Evolutionary conservation across 2,888 invertebrate genomes (phyloP).

Genomic region (Amaurobius ferox): DNA sequence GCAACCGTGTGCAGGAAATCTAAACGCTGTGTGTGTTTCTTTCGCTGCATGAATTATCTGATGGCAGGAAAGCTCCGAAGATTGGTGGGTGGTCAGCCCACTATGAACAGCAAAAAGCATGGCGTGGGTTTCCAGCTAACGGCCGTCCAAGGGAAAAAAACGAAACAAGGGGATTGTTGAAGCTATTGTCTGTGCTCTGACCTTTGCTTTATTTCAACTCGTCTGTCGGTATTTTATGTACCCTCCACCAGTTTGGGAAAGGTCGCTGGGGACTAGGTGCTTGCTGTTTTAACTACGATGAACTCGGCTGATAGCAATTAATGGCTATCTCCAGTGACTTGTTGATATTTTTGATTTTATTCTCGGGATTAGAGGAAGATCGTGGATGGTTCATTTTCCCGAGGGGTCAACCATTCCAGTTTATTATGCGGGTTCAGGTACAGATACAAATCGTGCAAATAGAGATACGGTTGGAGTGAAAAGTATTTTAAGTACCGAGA

Average conservation of each 20-base stretch:
- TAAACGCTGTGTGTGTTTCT: not conserved
- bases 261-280: constrained; percentile 14
- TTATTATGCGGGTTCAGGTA: too few species aligned
- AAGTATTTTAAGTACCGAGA: too few species aligned
- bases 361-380: not conserved
- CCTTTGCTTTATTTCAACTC: not conserved
- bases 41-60: not conserved
- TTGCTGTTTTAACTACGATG: not conserved
- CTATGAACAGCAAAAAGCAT: not conserved
- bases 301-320: constrained; percentile 5
- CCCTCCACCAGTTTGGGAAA: constrained; percentile 18
- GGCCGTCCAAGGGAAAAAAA: not conserved
- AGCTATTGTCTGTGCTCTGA: constrained; percentile 10
- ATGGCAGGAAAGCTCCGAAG: not conserved
- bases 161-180: not conserved
- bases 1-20: not conserved
- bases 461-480: too few species aligned
- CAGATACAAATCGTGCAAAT: too few species aligned
- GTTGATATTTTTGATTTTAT: constrained; percentile 4
- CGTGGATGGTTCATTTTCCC: not conserved
- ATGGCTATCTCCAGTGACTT: not conserved
- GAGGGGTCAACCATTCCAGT: not conserved
- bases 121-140: not conserved
- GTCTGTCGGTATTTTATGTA: not conserved
- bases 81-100: constrained; percentile 2